phyloP scores from a whole-genome alignment of 2,113 vertebrate genomes.

The Tautogolabrus adspersus region DNA sequence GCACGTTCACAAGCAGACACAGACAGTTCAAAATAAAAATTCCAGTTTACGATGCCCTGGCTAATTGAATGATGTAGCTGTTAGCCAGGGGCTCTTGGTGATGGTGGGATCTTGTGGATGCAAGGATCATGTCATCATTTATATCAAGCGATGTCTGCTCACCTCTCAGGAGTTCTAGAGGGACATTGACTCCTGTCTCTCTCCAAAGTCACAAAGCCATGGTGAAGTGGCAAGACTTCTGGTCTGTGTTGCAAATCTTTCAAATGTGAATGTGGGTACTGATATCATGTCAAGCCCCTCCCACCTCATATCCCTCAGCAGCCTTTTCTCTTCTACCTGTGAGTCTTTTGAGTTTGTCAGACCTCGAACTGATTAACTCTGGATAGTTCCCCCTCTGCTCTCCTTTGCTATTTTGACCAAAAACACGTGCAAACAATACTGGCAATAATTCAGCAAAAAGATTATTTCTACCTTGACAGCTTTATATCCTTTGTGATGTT shows the following conservation, averaged over 20 bases:
- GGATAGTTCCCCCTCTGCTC: slow-evolving; percentile 49
- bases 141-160: slow-evolving; percentile 57
- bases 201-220: slow-evolving; percentile 75
- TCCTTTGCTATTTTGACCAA: slow-evolving; percentile 79
- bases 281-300: slow-evolving; percentile 63
- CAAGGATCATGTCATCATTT: slow-evolving; percentile 56
- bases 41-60: slow-evolving; percentile 67
- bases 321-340: slow-evolving; percentile 51
- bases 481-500: slow-evolving; percentile 74
- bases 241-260: slow-evolving; percentile 62
- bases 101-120: slow-evolving; percentile 56
- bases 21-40: slow-evolving; percentile 52
- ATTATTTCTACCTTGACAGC: slow-evolving; percentile 78
- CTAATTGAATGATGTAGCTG: slow-evolving; percentile 67
- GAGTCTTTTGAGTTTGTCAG: slow-evolving; percentile 46
- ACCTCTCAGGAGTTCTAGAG: slow-evolving; percentile 76
- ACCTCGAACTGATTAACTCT: slow-evolving; percentile 47
- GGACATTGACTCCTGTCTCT: slow-evolving; percentile 66
- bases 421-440: slow-evolving; percentile 76
- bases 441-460: slow-evolving; percentile 81
- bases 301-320: slow-evolving; percentile 59
- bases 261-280: slow-evolving; percentile 81
- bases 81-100: slow-evolving; percentile 67
- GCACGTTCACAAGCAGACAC: slow-evolving; percentile 59
- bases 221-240: slow-evolving; percentile 64